Conservation (phyloP, 2,888 invertebrate genomes). For the Tenthredo amoena region DNA sequence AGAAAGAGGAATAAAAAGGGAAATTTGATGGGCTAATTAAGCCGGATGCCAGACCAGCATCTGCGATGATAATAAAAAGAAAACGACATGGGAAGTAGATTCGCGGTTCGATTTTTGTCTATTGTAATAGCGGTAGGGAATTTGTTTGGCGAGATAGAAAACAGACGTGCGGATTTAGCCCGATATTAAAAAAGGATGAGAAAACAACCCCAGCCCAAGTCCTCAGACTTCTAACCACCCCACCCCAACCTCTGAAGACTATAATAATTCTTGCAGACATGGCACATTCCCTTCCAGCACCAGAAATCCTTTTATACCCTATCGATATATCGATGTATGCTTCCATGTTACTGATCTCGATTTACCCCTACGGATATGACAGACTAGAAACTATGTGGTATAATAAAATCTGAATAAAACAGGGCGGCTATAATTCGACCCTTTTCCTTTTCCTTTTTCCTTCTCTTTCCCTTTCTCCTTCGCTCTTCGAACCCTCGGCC, state of each 20-base stretch:
- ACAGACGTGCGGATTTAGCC: not conserved
- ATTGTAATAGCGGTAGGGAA: not conserved
- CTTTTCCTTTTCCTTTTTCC: not conserved
- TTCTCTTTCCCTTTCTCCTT: not conserved
- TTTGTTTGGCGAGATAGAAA: not conserved
- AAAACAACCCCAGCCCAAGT: not conserved
- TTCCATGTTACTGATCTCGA: not conserved
- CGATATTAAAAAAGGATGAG: not conserved
- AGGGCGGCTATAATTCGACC: not conserved
- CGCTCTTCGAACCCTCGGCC: not conserved
- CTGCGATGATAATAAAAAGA: not conserved
- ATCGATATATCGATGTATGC: not conserved
- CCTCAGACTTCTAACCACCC: too few species aligned
- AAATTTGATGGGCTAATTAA: not conserved
- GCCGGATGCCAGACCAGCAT: not conserved
- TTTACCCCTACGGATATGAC: not conserved
- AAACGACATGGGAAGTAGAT: not conserved
- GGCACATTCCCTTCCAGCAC: not conserved
- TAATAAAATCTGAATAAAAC: conserved; percentile 7
- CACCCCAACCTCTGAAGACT: not conserved
- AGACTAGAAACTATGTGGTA: not conserved
- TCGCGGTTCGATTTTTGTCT: not conserved
- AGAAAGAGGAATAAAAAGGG: not conserved
- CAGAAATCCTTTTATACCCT: not conserved
- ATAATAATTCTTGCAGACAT: conserved; percentile 7